These are phyloP conservation scores for Pseudochirops cupreus DNA, from an alignment of 2,797 vertebrate species.

Conservation along the genomic window DNA sequence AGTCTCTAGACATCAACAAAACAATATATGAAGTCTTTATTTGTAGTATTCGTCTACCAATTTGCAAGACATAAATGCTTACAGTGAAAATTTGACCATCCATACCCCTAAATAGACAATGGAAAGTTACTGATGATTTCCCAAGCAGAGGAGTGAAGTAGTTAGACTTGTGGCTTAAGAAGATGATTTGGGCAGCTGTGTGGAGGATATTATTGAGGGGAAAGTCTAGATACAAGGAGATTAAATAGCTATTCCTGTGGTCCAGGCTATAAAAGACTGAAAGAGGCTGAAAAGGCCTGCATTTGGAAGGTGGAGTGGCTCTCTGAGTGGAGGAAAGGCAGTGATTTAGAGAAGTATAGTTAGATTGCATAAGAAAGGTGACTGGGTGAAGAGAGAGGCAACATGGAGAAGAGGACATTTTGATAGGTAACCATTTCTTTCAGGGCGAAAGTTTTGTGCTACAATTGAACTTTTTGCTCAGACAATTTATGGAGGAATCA, in stretches of 20 bases:
- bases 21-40: neutral
- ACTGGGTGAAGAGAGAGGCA: neutral
- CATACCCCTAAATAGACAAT: neutral
- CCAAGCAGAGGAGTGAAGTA: neutral
- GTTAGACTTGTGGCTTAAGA: neutral
- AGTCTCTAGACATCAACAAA: neutral
- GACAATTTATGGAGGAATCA: neutral
- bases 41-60: neutral
- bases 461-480: slow-evolving; percentile 1
- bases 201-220: neutral
- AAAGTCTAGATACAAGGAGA: neutral
- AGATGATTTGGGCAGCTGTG: neutral
- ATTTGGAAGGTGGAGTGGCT: neutral
- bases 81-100: neutral
- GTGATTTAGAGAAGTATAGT: neutral
- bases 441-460: neutral
- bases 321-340: neutral
- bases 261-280: neutral
- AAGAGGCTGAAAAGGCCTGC: neutral
- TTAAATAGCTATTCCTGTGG: neutral
- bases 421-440: neutral
- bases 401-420: neutral
- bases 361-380: neutral
- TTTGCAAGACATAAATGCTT: neutral
- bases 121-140: neutral